Conservation (phyloP, 2,113 vertebrate species). For the Burhinus bistriatus region DNA sequence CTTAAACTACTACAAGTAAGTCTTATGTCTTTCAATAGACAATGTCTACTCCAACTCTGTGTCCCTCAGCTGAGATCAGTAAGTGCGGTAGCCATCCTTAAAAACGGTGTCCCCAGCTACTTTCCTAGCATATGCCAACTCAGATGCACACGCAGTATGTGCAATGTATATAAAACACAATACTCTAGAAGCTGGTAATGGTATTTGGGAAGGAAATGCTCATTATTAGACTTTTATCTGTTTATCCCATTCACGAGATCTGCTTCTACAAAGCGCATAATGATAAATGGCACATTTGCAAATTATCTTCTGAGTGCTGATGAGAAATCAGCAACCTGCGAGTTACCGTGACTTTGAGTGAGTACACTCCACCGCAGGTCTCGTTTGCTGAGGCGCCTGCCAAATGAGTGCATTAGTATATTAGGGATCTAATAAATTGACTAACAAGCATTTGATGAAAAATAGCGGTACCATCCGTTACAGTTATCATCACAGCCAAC, state of each 20-base stretch:
- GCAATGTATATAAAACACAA: neutral
- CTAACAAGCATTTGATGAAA: slow-evolving; percentile 72
- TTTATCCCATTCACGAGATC: slow-evolving; percentile 44
- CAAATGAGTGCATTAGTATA: slow-evolving; percentile 71
- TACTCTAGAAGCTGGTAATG: neutral
- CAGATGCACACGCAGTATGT: neutral
- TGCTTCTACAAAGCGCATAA: slow-evolving; percentile 38
- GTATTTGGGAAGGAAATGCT: neutral
- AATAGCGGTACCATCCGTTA: slow-evolving; percentile 55
- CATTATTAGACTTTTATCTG: slow-evolving; percentile 52
- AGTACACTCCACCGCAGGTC: slow-evolving; percentile 30
- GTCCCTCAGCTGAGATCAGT: neutral
- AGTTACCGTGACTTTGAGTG: slow-evolving; percentile 58
- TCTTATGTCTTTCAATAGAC: neutral
- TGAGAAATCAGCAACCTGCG: slow-evolving; percentile 65
- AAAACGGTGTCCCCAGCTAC: neutral
- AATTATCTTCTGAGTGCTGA: slow-evolving; percentile 66
- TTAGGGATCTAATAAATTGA: slow-evolving; percentile 69
- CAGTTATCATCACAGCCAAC: slow-evolving; percentile 58
- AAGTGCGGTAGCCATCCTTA: neutral
- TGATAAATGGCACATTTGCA: slow-evolving; percentile 70
- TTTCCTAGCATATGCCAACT: neutral
- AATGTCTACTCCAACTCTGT: neutral
- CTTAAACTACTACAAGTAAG: neutral
- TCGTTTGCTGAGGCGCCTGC: slow-evolving; percentile 29